Evolutionary conservation across 2,888 invertebrate species (phyloP).

Genomic region (Callimorpha dominula): DNA sequence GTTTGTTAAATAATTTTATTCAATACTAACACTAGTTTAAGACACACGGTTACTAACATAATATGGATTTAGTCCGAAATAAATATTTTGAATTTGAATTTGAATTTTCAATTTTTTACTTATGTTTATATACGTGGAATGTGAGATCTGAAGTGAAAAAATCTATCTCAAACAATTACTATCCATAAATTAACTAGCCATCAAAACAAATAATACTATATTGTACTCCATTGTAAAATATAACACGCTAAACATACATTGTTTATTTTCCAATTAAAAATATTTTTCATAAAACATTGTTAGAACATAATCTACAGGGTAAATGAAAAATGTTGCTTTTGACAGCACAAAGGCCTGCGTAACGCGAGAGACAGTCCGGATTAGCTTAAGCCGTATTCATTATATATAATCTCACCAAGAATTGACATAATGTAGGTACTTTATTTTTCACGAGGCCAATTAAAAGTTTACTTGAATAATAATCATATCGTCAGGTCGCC

Average conservation of each 20-base stretch:
- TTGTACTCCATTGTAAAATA: not conserved
- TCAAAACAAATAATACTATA: too few species aligned
- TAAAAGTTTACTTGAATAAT: not conserved
- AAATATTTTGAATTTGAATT: too few species aligned
- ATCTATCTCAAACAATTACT: too few species aligned
- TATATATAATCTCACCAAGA: slow-evolving; percentile 9
- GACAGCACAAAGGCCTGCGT: slow-evolving; percentile 6
- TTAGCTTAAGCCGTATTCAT: slow-evolving; percentile 10
- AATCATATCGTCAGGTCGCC: too few species aligned
- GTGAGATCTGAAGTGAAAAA: too few species aligned
- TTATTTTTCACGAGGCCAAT: not conserved
- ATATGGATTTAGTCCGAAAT: too few species aligned
- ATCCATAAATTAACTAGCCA: too few species aligned
- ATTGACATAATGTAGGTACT: not conserved
- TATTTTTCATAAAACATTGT: slow-evolving; percentile 5
- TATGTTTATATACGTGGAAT: too few species aligned
- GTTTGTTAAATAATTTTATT: too few species aligned
- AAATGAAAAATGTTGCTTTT: slow-evolving; percentile 11
- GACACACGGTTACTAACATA: too few species aligned
- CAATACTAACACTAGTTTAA: too few species aligned
- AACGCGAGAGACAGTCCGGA: not conserved
- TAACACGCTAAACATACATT: not conserved
- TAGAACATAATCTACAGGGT: slow-evolving; percentile 4
- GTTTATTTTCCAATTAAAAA: not conserved
- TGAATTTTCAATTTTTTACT: too few species aligned